phyloP scores from a whole-genome alignment of 2,888 invertebrate genomes.

The Pantelozetes paolii region DNA sequence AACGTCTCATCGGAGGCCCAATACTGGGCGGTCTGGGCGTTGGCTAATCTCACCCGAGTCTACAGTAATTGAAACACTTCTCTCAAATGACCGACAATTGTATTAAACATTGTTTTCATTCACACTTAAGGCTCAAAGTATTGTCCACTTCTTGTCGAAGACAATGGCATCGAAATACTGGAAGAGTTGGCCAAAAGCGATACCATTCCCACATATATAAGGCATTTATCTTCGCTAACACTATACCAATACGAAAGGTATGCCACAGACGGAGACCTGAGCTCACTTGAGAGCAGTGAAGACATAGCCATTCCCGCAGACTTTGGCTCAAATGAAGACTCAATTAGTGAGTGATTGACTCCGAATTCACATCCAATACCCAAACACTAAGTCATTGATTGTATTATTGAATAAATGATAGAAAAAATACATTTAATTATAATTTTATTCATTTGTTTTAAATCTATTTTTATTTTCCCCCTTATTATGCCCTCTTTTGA shows the following conservation, averaged over 20 bases:
- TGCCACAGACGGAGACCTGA: background rate
- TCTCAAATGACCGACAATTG: slow-evolving; percentile 6
- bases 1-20: slow-evolving; percentile 79
- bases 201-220: slow-evolving; percentile 34
- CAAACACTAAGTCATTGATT: no score
- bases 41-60: slow-evolving; percentile 89
- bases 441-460: no score
- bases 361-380: no score
- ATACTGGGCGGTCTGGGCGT: slow-evolving; percentile 95
- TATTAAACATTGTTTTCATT: slow-evolving; percentile 42
- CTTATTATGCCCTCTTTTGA: no score
- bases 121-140: slow-evolving; percentile 77
- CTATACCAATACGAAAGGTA: slow-evolving; percentile 36
- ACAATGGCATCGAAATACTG: slow-evolving; percentile 74
- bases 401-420: no score
- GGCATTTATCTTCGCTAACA: slow-evolving; percentile 37
- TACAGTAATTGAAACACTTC: slow-evolving; percentile 66
- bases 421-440: no score
- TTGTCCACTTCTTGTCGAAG: slow-evolving; percentile 76
- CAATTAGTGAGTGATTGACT: no score
- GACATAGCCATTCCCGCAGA: background rate
- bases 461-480: no score
- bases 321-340: no score
- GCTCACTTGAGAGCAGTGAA: slow-evolving; percentile 24
- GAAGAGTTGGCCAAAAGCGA: slow-evolving; percentile 53